phyloP scores from a whole-genome alignment of 2,888 invertebrate genomes.

The Luperina testacea region DNA sequence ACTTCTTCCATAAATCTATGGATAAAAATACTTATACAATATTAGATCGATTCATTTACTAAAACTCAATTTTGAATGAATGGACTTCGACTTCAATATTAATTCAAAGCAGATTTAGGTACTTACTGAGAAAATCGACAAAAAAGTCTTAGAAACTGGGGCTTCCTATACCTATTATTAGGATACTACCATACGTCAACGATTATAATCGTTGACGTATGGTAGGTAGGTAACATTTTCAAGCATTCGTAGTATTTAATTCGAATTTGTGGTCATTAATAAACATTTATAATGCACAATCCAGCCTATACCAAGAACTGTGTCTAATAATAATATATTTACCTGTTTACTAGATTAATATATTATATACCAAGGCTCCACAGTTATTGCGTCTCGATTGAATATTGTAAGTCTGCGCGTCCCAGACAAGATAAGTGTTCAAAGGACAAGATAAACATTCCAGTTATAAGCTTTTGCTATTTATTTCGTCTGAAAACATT shows the following conservation, averaged over 20 bases:
- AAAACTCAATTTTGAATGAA: not conserved
- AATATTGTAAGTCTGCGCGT: not conserved
- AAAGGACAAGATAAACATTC: not conserved
- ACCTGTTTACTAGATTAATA: slow-evolving; percentile 9
- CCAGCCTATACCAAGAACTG: slow-evolving; percentile 6
- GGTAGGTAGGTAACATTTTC: not conserved
- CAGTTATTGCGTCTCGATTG: not conserved
- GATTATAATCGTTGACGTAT: not conserved
- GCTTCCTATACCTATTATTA: too few species aligned
- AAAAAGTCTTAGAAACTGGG: not conserved
- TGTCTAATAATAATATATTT: slow-evolving; percentile 9
- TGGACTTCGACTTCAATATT: not conserved
- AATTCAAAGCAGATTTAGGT: not conserved
- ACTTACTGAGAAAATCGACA: not conserved
- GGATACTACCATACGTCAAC: too few species aligned
- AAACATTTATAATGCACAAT: not conserved
- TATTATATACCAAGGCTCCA: not conserved
- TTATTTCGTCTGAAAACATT: too few species aligned
- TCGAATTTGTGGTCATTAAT: not conserved
- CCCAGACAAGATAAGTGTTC: not conserved
- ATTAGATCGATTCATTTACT: not conserved
- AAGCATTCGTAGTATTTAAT: not conserved
- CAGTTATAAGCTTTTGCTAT: too few species aligned
- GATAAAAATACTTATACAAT: not conserved
- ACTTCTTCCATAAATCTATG: not conserved